Evolutionary conservation across 2,797 vertebrate species (phyloP).

Genomic region (Tolypeutes matacus): DNA sequence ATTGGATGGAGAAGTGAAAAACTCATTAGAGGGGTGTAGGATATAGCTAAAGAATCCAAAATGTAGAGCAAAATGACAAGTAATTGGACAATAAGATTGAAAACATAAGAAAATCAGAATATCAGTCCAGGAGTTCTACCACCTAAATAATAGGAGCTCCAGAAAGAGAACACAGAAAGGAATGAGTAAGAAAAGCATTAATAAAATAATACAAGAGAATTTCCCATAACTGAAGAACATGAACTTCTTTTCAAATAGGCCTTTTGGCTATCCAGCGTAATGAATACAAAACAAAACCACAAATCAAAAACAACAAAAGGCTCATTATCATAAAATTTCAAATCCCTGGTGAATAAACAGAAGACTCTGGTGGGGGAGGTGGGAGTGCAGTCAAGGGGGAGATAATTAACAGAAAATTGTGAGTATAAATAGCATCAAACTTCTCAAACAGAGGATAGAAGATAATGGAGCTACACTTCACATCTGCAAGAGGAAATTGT

Average conservation of each 20-base stretch:
- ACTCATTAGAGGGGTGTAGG: neutral
- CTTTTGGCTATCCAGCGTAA: too few species aligned
- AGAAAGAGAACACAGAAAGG: neutral
- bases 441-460: neutral
- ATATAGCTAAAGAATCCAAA: neutral
- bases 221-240: neutral
- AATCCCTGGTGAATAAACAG: neutral
- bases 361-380: neutral
- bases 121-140: neutral
- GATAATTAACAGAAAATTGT: neutral
- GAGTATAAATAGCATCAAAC: neutral
- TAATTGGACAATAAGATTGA: neutral
- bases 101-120: neutral
- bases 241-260: too few species aligned
- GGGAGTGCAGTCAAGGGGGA: neutral
- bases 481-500: slow-evolving; percentile 5
- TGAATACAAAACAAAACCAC: neutral
- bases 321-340: neutral
- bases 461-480: neutral
- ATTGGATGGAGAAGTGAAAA: slow-evolving; percentile 11
- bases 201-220: neutral
- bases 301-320: neutral
- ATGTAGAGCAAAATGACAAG: slow-evolving; percentile 7
- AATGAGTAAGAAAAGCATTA: neutral
- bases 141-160: too few species aligned